phyloP scores from a whole-genome alignment of 64 coral and sea anemone genomes.

The Pachyseris speciosa region DNA sequence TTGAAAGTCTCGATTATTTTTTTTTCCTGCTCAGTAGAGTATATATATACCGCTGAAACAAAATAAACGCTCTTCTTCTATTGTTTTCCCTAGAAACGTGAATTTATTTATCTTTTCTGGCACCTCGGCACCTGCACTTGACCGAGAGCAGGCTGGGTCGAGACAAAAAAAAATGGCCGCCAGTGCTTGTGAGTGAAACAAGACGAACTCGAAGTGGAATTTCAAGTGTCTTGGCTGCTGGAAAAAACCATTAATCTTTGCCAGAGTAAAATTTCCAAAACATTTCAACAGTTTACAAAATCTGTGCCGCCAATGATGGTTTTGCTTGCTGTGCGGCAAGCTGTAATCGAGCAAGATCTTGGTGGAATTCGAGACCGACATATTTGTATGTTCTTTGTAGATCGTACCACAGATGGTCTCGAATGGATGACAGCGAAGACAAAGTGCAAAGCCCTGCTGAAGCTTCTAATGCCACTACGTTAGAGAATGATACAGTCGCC shows the following conservation, averaged over 20 bases:
- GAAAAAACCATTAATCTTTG: constrained; percentile 7
- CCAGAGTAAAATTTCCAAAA: constrained; percentile 32
- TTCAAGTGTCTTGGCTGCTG: not conserved
- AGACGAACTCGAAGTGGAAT: not conserved
- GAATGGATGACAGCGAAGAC: not conserved
- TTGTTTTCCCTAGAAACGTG: constrained; percentile 18
- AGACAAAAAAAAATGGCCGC: constrained; percentile 24
- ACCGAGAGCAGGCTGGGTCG: constrained; percentile 3
- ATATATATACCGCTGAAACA: not conserved
- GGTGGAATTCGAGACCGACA: constrained; percentile 36
- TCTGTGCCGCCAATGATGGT: constrained; percentile 10
- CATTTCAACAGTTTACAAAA: constrained; percentile 31
- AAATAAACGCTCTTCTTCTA: not conserved
- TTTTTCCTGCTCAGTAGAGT: not conserved
- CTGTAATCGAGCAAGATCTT: not conserved
- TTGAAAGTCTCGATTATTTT: not conserved
- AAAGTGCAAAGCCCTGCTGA: not conserved
- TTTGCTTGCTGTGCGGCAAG: constrained; percentile 23
- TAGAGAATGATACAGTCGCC: constrained; percentile 2
- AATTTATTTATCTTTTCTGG: no score
- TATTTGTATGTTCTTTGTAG: constrained; percentile 51
- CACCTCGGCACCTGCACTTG: constrained; percentile 9
- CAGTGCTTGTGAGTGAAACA: not conserved
- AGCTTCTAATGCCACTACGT: not conserved
- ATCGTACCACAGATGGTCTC: not conserved